phyloP scores from a whole-genome alignment of 2,888 invertebrate genomes.

The Trichopoda pennipes region DNA sequence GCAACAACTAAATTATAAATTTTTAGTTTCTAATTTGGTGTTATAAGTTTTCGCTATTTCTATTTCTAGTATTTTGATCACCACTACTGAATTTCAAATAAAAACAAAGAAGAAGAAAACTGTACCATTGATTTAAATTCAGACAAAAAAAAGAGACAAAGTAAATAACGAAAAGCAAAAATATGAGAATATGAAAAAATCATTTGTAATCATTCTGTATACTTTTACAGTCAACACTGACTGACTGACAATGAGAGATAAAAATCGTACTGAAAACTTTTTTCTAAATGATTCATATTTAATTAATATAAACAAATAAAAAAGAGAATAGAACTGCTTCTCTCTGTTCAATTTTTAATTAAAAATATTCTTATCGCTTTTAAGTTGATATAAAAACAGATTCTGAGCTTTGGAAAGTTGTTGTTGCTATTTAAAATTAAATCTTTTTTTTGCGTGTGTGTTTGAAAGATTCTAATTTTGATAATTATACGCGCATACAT shows the following conservation, averaged over 20 bases:
- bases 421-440: constrained; percentile 14
- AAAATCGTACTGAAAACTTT: constrained; percentile 23
- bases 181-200: constrained; percentile 17
- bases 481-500: too few relatives aligned
- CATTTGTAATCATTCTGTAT: constrained; percentile 10
- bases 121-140: constrained; percentile 50
- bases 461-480: neutral
- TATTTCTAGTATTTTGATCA: neutral
- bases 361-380: constrained; percentile 45
- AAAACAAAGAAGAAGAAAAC: constrained; percentile 24
- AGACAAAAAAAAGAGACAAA: constrained; percentile 1
- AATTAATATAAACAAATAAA: constrained; percentile 34
- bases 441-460: neutral
- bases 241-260: constrained; percentile 23
- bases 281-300: constrained; percentile 42
- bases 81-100: neutral
- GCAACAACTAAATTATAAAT: too few relatives aligned
- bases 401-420: constrained; percentile 2
- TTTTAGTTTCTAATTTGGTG: too few relatives aligned
- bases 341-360: constrained; percentile 49
- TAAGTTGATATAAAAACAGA: constrained; percentile 7
- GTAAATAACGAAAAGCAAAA: neutral
- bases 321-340: constrained; percentile 38
- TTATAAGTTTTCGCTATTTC: too few relatives aligned
- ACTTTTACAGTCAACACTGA: constrained; percentile 17